Evolutionary conservation across 2,888 invertebrate species (phyloP).

Genomic region (Lochmaea crataegi): DNA sequence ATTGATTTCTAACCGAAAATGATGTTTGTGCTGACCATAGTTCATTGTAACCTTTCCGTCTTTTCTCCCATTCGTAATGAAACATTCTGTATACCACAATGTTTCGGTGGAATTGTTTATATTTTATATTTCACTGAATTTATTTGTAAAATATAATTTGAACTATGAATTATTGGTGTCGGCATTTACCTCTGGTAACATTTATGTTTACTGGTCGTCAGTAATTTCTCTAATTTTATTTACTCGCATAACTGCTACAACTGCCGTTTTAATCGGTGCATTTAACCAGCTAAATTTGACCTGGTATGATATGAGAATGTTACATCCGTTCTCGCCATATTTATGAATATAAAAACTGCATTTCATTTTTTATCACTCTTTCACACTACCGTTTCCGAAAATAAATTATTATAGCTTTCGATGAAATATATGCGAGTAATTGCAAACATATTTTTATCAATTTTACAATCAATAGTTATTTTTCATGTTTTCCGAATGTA

Average conservation of each 20-base stretch:
- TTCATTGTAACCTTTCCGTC: too few relatives aligned
- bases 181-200: not conserved
- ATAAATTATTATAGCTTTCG: not conserved
- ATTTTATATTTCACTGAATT: too few relatives aligned
- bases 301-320: not conserved
- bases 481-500: too few relatives aligned
- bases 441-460: not conserved
- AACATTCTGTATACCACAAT: not conserved
- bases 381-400: not conserved
- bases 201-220: slow-evolving; percentile 2
- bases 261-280: not conserved
- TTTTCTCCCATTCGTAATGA: not conserved
- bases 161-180: not conserved
- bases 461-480: too few relatives aligned
- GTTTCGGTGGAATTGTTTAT: not conserved
- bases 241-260: not conserved
- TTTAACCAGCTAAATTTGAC: not conserved
- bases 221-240: not conserved
- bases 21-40: too few relatives aligned
- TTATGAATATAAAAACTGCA: not conserved
- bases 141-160: not conserved
- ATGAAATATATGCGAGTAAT: not conserved
- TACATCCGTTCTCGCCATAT: not conserved
- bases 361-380: not conserved
- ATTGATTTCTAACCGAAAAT: too few relatives aligned